Base-by-base conservation (phyloP, 2,797 vertebrate species). In the Syngnathus acus region DNA sequence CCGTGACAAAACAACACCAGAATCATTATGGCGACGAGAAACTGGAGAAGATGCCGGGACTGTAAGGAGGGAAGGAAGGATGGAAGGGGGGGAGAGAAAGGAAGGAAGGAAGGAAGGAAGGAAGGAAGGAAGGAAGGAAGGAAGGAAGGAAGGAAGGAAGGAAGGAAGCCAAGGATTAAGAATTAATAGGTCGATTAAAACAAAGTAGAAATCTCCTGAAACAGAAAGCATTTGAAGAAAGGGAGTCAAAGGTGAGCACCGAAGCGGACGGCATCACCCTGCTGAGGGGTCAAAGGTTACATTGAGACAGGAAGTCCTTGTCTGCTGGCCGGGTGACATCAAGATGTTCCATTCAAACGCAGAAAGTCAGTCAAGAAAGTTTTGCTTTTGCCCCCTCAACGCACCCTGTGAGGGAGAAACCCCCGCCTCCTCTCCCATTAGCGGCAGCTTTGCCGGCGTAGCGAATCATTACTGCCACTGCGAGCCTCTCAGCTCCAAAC, bases 1-100 rank as follows among this genome's bases (percentile, higher is more conserved):
- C 51, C 9, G 86, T 86, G 89, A 75, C 88, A 93, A 92, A 86
- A 91, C 89, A 91, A 86, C 91, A 86, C 85, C 90, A 88, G 88
- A 89, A 7, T 59, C 57, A n/a, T 59, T 59, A 59, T 42, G 17
- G 48, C 6, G 7, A 50, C 2, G 26, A 3, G 26, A 32, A 32
- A 32, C 26, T 32, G 26, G 26, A 32, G 26, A 26, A 26, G 26
- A 26, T 2, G 26, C 26, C 0, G 3, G 3, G 26, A 3, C 26
- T 3, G 26, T 0, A 32, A 32, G 26, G 26, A 32, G 3, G 26
- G 26, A 32, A 32, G 26, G 26, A 32, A 32, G 26, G 26, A 32
- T 3, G 26, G 26, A 26, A 26, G 26, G 26, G 1, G 2, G 26
- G 26, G 1, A 26, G 23, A 26, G 23, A 26, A 26, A 26, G 23